Conservation (phyloP, 2,888 invertebrate species). For the Rapana venosa region DNA sequence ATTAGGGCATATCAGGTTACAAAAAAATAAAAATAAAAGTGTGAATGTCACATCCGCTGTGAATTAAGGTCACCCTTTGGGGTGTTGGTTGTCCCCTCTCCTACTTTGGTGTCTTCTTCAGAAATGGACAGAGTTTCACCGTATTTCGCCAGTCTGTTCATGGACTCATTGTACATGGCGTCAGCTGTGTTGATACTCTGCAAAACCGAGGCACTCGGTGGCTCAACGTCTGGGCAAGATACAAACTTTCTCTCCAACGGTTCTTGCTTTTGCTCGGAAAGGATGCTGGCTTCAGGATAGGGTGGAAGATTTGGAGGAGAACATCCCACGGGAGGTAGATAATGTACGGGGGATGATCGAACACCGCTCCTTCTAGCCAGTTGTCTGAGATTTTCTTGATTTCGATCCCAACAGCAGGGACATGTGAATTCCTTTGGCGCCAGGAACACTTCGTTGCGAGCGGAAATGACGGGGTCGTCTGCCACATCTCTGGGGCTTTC, state of each 20-base stretch:
- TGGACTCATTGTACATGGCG: background rate
- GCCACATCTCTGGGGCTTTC: background rate
- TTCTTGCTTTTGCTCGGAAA: background rate
- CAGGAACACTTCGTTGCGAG: constrained; percentile 55
- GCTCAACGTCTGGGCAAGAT: background rate
- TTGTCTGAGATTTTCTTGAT: constrained; percentile 55
- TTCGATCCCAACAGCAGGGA: constrained; percentile 64
- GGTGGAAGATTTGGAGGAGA: background rate
- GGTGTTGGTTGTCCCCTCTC: background rate
- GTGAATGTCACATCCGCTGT: too few species aligned
- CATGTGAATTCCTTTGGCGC: constrained; percentile 51
- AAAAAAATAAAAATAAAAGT: too few species aligned
- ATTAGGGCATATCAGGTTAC: too few species aligned
- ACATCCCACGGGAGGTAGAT: background rate
- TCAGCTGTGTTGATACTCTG: background rate
- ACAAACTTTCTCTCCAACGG: background rate
- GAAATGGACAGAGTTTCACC: background rate
- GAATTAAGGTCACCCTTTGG: too few species aligned
- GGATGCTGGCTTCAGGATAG: background rate
- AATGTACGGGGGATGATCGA: background rate
- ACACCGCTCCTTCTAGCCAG: background rate
- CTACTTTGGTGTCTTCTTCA: background rate
- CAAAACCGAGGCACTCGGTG: background rate
- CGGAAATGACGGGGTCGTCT: background rate
- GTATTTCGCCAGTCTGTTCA: background rate